These are phyloP conservation scores for Pegoplata infirma DNA, from an alignment of 2,888 invertebrate species.

Conservation along the genomic window DNA sequence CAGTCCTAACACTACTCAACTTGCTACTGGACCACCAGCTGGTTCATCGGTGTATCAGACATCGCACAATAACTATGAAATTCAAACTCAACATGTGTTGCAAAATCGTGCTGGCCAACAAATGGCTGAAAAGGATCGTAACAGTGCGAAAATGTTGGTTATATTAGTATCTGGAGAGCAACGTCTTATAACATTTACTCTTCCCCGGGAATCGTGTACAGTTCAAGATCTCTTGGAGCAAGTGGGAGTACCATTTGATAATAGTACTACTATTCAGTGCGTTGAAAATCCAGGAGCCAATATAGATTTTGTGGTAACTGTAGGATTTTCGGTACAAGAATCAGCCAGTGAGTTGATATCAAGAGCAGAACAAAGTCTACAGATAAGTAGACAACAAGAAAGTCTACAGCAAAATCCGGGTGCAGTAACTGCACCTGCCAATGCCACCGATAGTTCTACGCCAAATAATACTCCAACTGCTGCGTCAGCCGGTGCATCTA, in stretches of 20 bases:
- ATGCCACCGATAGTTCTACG: slow-evolving; percentile 24
- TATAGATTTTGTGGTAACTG: slow-evolving; percentile 89
- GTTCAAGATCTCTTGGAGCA: slow-evolving; percentile 90
- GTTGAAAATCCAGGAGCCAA: slow-evolving; percentile 86
- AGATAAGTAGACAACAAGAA: slow-evolving; percentile 75
- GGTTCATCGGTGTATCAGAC: slow-evolving; percentile 74
- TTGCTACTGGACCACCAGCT: slow-evolving; percentile 41
- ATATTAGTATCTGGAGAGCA: slow-evolving; percentile 88
- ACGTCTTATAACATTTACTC: slow-evolving; percentile 88
- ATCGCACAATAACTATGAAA: slow-evolving; percentile 76
- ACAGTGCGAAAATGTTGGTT: slow-evolving; percentile 88
- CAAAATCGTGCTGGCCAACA: slow-evolving; percentile 74
- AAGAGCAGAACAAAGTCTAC: slow-evolving; percentile 76
- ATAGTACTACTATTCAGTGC: slow-evolving; percentile 86
- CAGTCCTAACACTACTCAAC: slow-evolving; percentile 15
- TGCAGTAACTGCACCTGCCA: slow-evolving; percentile 51
- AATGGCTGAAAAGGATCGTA: slow-evolving; percentile 75
- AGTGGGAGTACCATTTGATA: slow-evolving; percentile 84
- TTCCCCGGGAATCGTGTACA: slow-evolving; percentile 89
- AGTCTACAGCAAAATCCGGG: slow-evolving; percentile 63
- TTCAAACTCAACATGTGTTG: slow-evolving; percentile 78
- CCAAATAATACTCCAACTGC: slow-evolving; percentile 27
- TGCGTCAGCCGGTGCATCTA: slow-evolving; percentile 44
- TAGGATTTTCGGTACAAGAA: slow-evolving; percentile 79
- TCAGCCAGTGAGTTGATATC: slow-evolving; percentile 77